Conservation (phyloP, 2,797 vertebrate genomes). For the Leptoclinus maculatus region DNA sequence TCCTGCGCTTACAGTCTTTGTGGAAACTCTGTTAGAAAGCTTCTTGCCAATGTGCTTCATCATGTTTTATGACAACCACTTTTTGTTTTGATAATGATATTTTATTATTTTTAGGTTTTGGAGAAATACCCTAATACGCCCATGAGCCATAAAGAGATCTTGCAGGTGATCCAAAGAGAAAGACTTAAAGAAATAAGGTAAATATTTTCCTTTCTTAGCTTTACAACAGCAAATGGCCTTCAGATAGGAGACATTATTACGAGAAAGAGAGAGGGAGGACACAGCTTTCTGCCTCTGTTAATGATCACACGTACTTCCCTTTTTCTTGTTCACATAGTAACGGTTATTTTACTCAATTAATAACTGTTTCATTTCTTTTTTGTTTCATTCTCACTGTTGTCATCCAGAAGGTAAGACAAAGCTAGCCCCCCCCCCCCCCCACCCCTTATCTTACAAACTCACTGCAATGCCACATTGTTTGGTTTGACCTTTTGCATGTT, state of each 20-base stretch:
- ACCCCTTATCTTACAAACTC: constrained; percentile 66
- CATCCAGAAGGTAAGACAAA: constrained; percentile 89
- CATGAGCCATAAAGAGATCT: constrained; percentile 99
- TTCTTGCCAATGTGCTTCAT: not conserved
- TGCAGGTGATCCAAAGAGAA: constrained; percentile 98
- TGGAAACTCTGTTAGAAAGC: not conserved
- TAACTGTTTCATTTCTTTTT: constrained; percentile 81
- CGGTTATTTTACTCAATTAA: constrained; percentile 67
- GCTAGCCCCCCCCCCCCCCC: constrained; percentile 40
- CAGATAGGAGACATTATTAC: constrained; percentile 17
- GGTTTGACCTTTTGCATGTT: constrained; percentile 80
- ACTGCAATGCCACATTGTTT: constrained; percentile 67
- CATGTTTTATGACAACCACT: not conserved
- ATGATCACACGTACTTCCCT: constrained; percentile 44
- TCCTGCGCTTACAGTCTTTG: not conserved
- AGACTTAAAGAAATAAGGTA: constrained; percentile 98
- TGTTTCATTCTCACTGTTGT: constrained; percentile 85
- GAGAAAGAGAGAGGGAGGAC: not conserved
- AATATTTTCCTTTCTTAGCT: constrained; percentile 18
- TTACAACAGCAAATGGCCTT: not conserved
- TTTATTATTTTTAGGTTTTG: constrained; percentile 88
- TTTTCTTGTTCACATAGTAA: constrained; percentile 54
- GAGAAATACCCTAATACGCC: constrained; percentile 99
- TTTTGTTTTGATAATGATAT: constrained; percentile 4
- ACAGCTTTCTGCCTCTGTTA: constrained; percentile 21